These are phyloP conservation scores for Gallinago nigripennis DNA, from an alignment of 2,797 vertebrate genomes.

Conservation along the genomic window DNA sequence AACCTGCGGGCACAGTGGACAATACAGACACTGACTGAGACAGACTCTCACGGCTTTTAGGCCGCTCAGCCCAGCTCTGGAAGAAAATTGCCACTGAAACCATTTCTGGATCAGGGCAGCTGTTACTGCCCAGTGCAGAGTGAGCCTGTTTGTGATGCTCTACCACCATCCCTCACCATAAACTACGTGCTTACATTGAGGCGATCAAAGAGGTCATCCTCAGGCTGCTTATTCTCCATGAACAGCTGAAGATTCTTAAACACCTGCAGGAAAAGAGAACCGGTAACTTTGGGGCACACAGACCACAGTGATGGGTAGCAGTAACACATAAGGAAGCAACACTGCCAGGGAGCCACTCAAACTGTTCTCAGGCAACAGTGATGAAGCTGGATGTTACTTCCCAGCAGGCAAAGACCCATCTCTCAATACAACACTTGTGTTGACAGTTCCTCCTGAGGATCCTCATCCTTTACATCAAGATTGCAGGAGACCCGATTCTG, in stretches of 20 bases:
- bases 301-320: neutral
- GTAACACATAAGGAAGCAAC: neutral
- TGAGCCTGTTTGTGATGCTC: neutral
- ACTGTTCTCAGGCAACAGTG: neutral
- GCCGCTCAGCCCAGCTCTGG: neutral
- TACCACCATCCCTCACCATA: neutral
- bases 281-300: neutral
- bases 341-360: neutral
- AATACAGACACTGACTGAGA: neutral
- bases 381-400: neutral
- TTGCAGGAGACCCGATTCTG: neutral
- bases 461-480: neutral
- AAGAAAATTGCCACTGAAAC: neutral
- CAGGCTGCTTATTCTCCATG: conserved; percentile 96
- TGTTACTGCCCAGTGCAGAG: neutral
- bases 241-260: conserved; percentile 98
- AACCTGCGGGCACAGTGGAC: conserved; percentile 8
- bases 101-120: neutral
- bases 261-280: conserved; percentile 79
- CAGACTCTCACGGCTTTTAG: neutral
- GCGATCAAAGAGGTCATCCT: conserved; percentile 95
- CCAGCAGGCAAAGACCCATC: neutral
- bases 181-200: conserved; percentile 85
- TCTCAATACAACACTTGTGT: neutral
- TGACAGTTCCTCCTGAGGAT: neutral